Evolutionary conservation across 53 echinoderm and acorn worm genomes (phyloP).

Genomic region (Patiria pectinifera): DNA sequence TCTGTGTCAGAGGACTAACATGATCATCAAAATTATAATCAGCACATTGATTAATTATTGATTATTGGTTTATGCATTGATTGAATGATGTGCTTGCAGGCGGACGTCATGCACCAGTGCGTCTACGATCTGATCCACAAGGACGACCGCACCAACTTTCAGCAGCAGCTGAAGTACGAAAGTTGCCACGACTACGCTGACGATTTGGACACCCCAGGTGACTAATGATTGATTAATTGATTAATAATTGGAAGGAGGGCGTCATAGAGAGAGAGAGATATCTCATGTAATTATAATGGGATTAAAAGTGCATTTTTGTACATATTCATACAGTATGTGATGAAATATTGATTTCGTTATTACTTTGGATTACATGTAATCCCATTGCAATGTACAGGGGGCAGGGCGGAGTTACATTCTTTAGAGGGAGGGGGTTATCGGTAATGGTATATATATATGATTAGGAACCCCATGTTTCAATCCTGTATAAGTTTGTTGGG

Average conservation of each 20-base stretch:
- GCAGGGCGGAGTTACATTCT: too few relatives aligned
- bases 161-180: constrained; percentile 75
- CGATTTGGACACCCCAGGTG: constrained; percentile 8
- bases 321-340: not conserved
- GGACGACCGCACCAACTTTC: constrained; percentile 89
- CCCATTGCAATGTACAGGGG: too few relatives aligned
- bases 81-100: constrained; percentile 48
- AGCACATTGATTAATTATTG: not conserved
- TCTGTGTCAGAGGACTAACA: not conserved
- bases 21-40: not conserved
- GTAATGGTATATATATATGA: not conserved
- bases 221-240: not conserved
- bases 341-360: not conserved
- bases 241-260: not conserved
- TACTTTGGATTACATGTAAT: too few relatives aligned
- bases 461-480: too few relatives aligned
- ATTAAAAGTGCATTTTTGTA: too few relatives aligned
- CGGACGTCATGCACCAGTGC: constrained; percentile 95
- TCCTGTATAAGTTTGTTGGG: too few relatives aligned
- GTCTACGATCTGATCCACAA: constrained; percentile 96
- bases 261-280: not conserved
- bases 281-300: not conserved
- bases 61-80: not conserved
- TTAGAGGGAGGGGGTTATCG: too few relatives aligned
- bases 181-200: constrained; percentile 22